These are phyloP conservation scores for Haemorhous mexicanus DNA, from an alignment of 2,113 vertebrate genomes.

Conservation along the genomic window DNA sequence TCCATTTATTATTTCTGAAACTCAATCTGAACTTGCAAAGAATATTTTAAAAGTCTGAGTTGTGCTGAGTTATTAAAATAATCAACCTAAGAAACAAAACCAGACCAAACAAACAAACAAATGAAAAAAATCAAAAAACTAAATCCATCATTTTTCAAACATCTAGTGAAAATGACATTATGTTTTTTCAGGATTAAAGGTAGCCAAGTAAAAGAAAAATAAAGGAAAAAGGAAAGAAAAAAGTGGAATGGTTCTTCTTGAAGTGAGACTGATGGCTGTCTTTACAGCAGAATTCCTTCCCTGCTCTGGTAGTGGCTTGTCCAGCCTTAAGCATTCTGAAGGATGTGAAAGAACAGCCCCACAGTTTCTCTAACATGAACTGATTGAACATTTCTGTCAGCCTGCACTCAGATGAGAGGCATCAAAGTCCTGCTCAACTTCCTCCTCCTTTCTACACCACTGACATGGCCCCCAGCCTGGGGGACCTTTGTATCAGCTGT, in stretches of 20 bases:
- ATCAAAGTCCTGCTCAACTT: not conserved
- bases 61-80: not conserved
- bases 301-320: not conserved
- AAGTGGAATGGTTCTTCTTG: not conserved
- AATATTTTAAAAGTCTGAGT: not conserved
- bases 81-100: not conserved
- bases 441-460: not conserved
- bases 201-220: not conserved
- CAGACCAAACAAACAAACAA: not conserved
- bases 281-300: not conserved
- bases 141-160: not conserved
- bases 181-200: not conserved
- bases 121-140: accelerated
- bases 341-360: not conserved
- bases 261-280: not conserved
- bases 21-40: not conserved
- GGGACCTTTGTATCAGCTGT: not conserved
- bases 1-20: not conserved
- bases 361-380: not conserved
- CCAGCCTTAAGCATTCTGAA: not conserved
- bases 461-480: not conserved
- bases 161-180: not conserved
- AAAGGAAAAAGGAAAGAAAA: not conserved
- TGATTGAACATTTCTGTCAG: not conserved
- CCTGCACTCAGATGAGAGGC: not conserved